phyloP scores from a whole-genome alignment of 2,888 invertebrate genomes.

The Xestia ashworthii region DNA sequence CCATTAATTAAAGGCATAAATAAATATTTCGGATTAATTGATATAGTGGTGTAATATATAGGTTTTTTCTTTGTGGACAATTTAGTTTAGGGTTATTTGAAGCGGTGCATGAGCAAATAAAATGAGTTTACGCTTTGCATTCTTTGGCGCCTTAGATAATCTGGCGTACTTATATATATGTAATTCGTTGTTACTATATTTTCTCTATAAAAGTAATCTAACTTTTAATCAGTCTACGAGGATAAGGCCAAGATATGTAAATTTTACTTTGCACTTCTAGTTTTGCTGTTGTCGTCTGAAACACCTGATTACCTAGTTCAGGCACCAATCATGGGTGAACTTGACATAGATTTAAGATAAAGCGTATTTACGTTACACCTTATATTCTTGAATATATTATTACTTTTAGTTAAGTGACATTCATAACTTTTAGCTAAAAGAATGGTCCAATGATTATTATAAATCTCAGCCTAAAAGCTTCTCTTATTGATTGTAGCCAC shows the following conservation, averaged over 20 bases:
- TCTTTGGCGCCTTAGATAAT: background rate
- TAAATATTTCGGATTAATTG: slow-evolving; percentile 55
- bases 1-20: slow-evolving; percentile 64
- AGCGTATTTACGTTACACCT: too few relatives aligned
- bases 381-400: too few relatives aligned
- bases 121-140: background rate
- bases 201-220: background rate
- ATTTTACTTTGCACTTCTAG: background rate
- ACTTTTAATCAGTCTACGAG: background rate
- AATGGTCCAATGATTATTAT: background rate
- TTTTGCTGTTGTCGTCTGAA: background rate
- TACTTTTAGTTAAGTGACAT: background rate
- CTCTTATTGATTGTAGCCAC: background rate
- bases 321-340: too few relatives aligned
- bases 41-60: slow-evolving; percentile 29
- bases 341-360: too few relatives aligned
- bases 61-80: slow-evolving; percentile 1
- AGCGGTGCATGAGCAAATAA: slow-evolving; percentile 15
- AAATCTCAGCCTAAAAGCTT: background rate
- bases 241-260: background rate
- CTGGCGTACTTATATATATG: background rate
- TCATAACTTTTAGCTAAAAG: background rate
- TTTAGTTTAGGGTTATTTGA: slow-evolving; percentile 10
- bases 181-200: background rate
- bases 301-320: too few relatives aligned